Base-by-base conservation (phyloP, 2,797 vertebrate genomes). In the Microhierax caerulescens region DNA sequence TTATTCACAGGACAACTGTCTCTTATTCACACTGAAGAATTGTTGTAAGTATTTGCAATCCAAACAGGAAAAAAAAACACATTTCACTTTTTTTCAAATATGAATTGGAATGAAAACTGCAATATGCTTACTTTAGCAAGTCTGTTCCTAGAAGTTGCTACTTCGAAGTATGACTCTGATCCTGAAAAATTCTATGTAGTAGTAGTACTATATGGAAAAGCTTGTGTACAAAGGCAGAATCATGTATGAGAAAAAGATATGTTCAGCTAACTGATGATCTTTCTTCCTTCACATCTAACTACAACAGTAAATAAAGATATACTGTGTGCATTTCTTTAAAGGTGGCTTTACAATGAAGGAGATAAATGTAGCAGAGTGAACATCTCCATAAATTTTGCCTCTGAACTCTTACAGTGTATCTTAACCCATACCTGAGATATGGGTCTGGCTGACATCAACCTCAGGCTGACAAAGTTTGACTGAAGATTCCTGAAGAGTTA, bases 391-490 rank as follows among this genome's bases (percentile, higher is more conserved):
- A 75, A 70, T 68, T 91, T 67, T 73, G 53, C 20, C 48, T 72
- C 87, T 63, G 7, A 39, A 72, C n/a, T 59, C 53, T 85, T 68
- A 36, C 22, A 72, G 59, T 2, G 0, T 74, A 43, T 54, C 23
- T 70, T 24, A 87, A 50, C 24, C 74, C 94, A 92, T 97, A 99
- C 99, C 99, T 98, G 99, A 99, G 95, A 99, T 99, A 97, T 99
- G 99, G 83, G 98, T 98, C 95, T 99, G 99, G 95, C 95, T 98
- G 95, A 98, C 97, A 90, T 99, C 99, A 24, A 98, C 92, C 95
- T 99, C 99, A 67, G 99, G 99, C 96, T 98, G 98, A 97, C 99
- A 99, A 93, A 99, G 98, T 98, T 99, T 99, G 97, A 98, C 98
- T 91, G 98, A 97, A 60, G 98, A 97, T 92, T 98, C 98, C 98